phyloP scores from a whole-genome alignment of 2,797 vertebrate genomes.

The Schizopygopsis malacanthus region DNA sequence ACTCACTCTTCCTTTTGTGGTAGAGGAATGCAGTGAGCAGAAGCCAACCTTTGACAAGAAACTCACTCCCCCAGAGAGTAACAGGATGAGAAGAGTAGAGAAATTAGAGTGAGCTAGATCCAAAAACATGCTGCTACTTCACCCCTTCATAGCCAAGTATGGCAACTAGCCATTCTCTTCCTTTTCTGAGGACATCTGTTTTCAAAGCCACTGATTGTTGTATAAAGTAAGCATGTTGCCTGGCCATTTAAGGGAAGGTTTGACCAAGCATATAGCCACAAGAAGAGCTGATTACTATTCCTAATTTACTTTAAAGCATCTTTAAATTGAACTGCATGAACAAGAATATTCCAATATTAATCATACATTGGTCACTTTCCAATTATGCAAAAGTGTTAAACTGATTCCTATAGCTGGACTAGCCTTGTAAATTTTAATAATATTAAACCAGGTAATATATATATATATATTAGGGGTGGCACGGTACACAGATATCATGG shows the following conservation, averaged over 20 bases:
- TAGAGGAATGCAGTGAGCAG: constrained; percentile 56
- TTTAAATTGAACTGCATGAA: neutral
- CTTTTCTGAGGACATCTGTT: constrained; percentile 32
- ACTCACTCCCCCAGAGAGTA: constrained; percentile 35
- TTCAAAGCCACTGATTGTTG: constrained; percentile 24
- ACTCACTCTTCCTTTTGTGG: constrained; percentile 62
- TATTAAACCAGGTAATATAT: neutral
- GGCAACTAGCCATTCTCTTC: constrained; percentile 37
- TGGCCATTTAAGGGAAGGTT: constrained; percentile 53
- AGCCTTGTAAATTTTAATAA: neutral
- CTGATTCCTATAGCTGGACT: neutral
- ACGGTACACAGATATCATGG: too few relatives aligned
- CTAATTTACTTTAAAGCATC: neutral
- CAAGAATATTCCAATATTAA: constrained; percentile 1
- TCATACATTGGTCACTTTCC: neutral
- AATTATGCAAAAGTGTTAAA: neutral
- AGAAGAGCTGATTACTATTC: constrained; percentile 13
- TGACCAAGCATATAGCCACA: constrained; percentile 3
- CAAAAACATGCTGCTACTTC: constrained; percentile 50
- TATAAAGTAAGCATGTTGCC: constrained; percentile 23
- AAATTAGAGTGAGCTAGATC: constrained; percentile 18
- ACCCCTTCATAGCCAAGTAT: constrained; percentile 53
- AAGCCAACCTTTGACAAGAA: constrained; percentile 25
- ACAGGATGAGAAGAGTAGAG: constrained; percentile 20
- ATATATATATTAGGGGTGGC: too few relatives aligned